A percentile compares a stretch with the other conserved stretches of the same genome.
Evolutionary conservation across 2,113 vertebrate genomes (phyloP).

Genomic region (Apteryx mantelli): DNA sequence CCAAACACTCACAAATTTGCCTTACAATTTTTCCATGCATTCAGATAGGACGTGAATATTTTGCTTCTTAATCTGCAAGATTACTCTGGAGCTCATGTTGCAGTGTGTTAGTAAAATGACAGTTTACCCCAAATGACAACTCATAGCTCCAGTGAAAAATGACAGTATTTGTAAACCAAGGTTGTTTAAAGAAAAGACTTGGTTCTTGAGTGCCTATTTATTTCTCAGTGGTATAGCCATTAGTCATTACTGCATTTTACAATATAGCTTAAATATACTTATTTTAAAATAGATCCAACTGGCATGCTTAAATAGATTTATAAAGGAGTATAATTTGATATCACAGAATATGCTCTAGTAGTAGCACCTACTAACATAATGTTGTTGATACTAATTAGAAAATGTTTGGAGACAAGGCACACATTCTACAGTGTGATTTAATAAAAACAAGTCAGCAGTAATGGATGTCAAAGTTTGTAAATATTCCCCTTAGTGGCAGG

Average conservation of each 20-base stretch:
- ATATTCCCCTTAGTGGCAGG: neutral
- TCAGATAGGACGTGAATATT: neutral
- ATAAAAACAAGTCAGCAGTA: neutral
- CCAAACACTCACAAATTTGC: neutral
- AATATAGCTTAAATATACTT: neutral
- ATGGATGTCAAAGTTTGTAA: neutral
- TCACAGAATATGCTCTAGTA: neutral
- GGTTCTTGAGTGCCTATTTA: neutral
- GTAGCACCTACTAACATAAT: too few species aligned
- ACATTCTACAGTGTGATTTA: fast-evolving
- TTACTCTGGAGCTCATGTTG: neutral
- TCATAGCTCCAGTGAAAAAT: neutral
- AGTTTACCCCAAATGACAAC: constrained; percentile 7
- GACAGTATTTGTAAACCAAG: neutral
- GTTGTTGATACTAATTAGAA: neutral
- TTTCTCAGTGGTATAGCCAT: neutral
- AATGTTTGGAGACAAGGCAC: neutral
- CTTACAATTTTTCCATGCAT: neutral
- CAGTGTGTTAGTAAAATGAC: neutral
- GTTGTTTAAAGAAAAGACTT: neutral
- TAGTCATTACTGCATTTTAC: neutral
- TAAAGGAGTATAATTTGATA: fast-evolving
- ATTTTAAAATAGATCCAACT: neutral
- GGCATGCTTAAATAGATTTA: neutral
- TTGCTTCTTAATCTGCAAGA: constrained; percentile 9